phyloP scores from a whole-genome alignment of 1,140 invertebrate genomes.

The Elymnias hypermnestra region DNA sequence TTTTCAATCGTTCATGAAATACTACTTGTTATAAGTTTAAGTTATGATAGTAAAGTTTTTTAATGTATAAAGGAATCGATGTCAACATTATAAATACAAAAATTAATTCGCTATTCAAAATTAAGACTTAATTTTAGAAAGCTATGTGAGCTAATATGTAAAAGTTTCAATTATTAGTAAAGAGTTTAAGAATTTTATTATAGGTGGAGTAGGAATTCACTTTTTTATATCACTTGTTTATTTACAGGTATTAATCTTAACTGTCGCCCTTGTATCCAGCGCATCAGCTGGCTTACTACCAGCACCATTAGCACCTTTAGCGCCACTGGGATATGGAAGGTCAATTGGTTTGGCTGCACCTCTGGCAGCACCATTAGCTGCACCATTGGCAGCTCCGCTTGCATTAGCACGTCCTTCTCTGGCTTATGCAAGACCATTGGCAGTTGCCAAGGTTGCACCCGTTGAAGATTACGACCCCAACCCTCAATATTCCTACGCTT shows the following conservation, averaged over 20 bases:
- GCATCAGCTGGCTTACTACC: slow-evolving; percentile 38
- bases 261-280: slow-evolving; percentile 38
- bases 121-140: too few species aligned
- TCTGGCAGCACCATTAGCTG: slow-evolving; percentile 29
- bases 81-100: too few species aligned
- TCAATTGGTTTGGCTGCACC: slow-evolving; percentile 19
- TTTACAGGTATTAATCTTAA: slow-evolving; percentile 39
- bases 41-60: too few species aligned
- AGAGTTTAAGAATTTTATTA: too few species aligned
- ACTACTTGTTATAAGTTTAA: too few species aligned
- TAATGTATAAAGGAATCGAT: too few species aligned
- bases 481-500: slow-evolving; percentile 82
- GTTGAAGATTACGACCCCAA: slow-evolving; percentile 78
- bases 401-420: background rate
- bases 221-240: too few species aligned
- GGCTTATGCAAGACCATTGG: slow-evolving; percentile 28
- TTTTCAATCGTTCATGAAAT: too few species aligned
- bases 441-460: slow-evolving; percentile 47
- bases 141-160: too few species aligned
- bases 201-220: too few species aligned
- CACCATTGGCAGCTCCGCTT: slow-evolving; percentile 28
- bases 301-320: slow-evolving; percentile 22
- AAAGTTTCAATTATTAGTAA: too few species aligned
- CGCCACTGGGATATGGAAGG: slow-evolving; percentile 13
- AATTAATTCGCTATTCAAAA: too few species aligned